Conservation (phyloP, 2,888 invertebrate genomes). For the Panzeria rudis region DNA sequence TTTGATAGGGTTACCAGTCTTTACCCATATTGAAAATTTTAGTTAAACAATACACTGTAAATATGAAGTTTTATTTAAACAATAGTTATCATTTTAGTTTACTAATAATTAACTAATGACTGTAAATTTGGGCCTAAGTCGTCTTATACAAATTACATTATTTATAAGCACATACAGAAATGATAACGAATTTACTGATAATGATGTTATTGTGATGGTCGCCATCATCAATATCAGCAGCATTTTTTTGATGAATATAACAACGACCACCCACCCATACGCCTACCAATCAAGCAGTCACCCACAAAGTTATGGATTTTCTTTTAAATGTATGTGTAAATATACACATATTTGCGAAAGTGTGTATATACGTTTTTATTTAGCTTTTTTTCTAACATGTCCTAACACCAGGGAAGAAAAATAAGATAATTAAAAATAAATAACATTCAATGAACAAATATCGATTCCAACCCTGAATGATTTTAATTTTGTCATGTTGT, state of each 20-base stretch:
- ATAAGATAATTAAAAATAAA: not conserved
- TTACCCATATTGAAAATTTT: too few relatives aligned
- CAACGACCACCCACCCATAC: slow-evolving; percentile 24
- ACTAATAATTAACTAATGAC: too few relatives aligned
- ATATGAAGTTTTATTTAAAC: too few relatives aligned
- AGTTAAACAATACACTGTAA: too few relatives aligned
- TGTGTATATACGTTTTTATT: not conserved
- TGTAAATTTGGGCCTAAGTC: too few relatives aligned
- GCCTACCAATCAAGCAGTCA: slow-evolving; percentile 34
- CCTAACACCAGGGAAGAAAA: slow-evolving; percentile 47
- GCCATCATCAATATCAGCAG: slow-evolving; percentile 49
- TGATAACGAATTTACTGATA: slow-evolving; percentile 12
- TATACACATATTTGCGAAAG: not conserved
- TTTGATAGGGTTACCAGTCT: too few relatives aligned
- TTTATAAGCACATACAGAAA: not conserved
- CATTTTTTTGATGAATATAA: slow-evolving; percentile 57
- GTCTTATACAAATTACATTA: slow-evolving; percentile 41
- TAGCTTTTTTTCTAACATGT: slow-evolving; percentile 17
- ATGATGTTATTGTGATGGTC: slow-evolving; percentile 42
- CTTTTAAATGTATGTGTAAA: not conserved
- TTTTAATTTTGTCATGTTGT: slow-evolving; percentile 10
- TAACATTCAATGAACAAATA: slow-evolving; percentile 58
- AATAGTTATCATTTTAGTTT: too few relatives aligned
- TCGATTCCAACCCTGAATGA: slow-evolving; percentile 59
- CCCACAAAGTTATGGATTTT: slow-evolving; percentile 22